Conservation (phyloP, 2,797 vertebrate genomes). For the Chanos chanos region DNA sequence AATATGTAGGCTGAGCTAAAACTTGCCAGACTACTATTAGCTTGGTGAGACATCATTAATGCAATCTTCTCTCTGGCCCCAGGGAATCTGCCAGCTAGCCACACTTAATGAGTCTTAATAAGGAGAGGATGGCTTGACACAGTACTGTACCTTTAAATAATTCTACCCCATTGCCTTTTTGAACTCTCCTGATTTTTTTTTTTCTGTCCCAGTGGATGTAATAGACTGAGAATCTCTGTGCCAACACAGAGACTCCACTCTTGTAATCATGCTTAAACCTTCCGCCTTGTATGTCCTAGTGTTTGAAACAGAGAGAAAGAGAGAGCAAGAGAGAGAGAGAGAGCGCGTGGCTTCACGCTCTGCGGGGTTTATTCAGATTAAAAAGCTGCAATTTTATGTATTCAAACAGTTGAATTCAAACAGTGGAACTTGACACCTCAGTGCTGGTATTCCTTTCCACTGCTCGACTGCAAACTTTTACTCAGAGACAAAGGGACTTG, state of each 20-base stretch:
- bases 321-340: not conserved
- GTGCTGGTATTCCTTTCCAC: not conserved
- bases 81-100: constrained; percentile 14
- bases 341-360: not conserved
- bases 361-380: not conserved
- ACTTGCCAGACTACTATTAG: not conserved
- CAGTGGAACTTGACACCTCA: not conserved
- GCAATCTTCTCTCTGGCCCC: constrained; percentile 22
- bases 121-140: constrained; percentile 8
- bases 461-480: too few relatives aligned
- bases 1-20: not conserved
- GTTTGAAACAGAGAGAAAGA: not conserved
- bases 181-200: constrained; percentile 1
- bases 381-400: constrained; percentile 10
- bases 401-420: not conserved
- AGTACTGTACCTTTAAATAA: constrained; percentile 28
- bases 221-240: not conserved
- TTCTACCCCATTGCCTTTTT: constrained; percentile 17
- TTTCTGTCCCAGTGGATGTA: not conserved
- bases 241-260: not conserved
- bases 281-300: not conserved
- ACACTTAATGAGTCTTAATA: constrained; percentile 31
- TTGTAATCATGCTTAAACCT: not conserved
- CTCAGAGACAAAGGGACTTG: too few relatives aligned
- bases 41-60: constrained; percentile 23